Evolutionary conservation across 2,797 vertebrate species (phyloP), one percentile per base, ranked within the genome.

Genomic region (Sebastes steindachneri): DNA sequence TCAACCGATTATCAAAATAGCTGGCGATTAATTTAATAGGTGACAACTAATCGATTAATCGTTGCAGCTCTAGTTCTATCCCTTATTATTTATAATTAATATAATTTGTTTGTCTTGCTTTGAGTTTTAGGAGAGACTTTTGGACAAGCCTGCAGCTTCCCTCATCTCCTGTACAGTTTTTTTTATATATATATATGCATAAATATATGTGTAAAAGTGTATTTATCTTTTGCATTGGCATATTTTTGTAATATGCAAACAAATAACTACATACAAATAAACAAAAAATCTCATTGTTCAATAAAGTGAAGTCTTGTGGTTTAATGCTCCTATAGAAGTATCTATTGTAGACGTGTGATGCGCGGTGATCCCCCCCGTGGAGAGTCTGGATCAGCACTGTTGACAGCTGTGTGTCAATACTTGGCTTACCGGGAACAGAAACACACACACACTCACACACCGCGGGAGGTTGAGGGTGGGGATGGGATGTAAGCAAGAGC

Each of bases 371-470:
- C 80, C 83, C 80, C 4, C 59, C 37, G 37, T 17, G 11, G 81
- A 77, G 84, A 74, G 68, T 68, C 11, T 35, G 73, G 82, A 88
- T 88, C 85, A 68, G 81, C 73, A 14, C 73, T 68, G 87, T 66
- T 88, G 85, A 88, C 86, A 84, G 85, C 86, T 82, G 86, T 84
- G 84, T 82, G 89, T 90, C 91, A 92, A 85, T 84, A 91, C 69
- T 37, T 28, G 76, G 79, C 83, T 88, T 75, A 86, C 72, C 7
- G 28, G 81, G 69, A 87, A 82, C 75, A 74, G 60, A 85, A 76
- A 77, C 72, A 84, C 77, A 79, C 77, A 79, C 62, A 63, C 73
- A 67, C 81, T 62, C 79, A 73, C 81, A 54, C 88, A 84, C 87
- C 7, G 21, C 31, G 75, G 92, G 92, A 83, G 91, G 90, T 87